Evolutionary conservation across 2,797 vertebrate species (phyloP), one percentile per base, ranked within the genome.

Genomic region (Aldrovandia affinis): DNA sequence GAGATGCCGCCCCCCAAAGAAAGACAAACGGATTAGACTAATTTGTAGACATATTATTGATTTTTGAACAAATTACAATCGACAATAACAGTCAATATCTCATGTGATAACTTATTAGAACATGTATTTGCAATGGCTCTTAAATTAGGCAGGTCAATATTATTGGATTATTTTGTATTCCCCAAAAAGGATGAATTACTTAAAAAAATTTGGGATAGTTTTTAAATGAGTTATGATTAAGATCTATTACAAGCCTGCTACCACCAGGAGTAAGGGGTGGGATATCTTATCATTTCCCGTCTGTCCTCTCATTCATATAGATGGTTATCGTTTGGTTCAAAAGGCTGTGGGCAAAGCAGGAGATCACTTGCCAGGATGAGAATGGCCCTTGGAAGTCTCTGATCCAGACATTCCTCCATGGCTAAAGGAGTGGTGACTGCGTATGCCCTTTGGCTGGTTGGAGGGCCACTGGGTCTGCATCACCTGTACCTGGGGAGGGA

Each of bases 401-500:
- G 55, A 30, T 39, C 10, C 70, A 57, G 30, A 54, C 44, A 55
- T 47, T 73, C 6, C 63, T 88, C 82, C 68, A 96, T 96, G 96
- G 92, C 65, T 54, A 96, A 96, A 88, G 87, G 92, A 88, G 86
- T 95, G 18, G 93, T 96, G 89, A 89, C 97, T 85, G 94, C 97
- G 78, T 96, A 97, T 10, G 93, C 85, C 83, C 93, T 98, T 81
- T 98, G 95, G 94, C 93, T 89, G 3, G 61, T 94, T 3, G 95
- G 94, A 61, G 95, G 94, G 39, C 96, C 94, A 6, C 87, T 95
- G 59, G 97, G 97, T 30, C 95, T 99, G 85, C 97, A 98, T 83
- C 98, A 98, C 86, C 75, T 98, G 50, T 98, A 98, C 88, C 91
- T 98, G 88, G 93, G 96, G 81, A 93, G 97, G 88, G 97, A 98